Base-by-base conservation (phyloP, 2,113 vertebrate genomes). In the Smithornis capensis region DNA sequence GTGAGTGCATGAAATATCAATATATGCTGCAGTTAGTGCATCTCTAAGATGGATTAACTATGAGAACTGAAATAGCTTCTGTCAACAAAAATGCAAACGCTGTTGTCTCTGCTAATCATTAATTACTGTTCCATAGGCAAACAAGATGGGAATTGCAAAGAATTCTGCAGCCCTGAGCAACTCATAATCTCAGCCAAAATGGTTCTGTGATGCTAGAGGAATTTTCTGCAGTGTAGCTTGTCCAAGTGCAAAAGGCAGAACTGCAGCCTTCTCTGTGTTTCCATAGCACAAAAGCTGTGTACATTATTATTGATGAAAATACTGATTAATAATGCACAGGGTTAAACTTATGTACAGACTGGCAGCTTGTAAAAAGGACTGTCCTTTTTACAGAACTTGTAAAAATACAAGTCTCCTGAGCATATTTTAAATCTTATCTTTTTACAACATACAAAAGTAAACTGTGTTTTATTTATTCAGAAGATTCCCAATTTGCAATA, bases 61-160 rank as follows among this genome's bases (percentile, higher is more conserved):
- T 49, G 55, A 95, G 95, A 96, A 83, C 52, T 33, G 70, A 86
- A 89, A 81, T 60, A 42, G 45, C 69, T 77, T 91, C 86, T 92
- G 68, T 50, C 33, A 14, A 71, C 64, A 62, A 67, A 83, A 94
- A 92, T 87, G 67, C 78, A 89, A 96, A 94, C 79, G 7, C 77
- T 95, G 22, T 95, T 96, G 23, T 95, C 64, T 95, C 74, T 79
- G 28, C 57, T 97, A 86, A 94, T 94, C 86, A 69, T 83, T 86
- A 95, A 79, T 92, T 94, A 95, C 86, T 92, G 68, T 96, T 97
- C 89, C 76, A 76, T 70, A 93, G 84, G 70, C 76, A 92, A 95
- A 92, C 5, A 4, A 89, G 67, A 64, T 87, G 67, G 70, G 79
- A 94, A 92, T 92, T 92, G 49, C 92, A 85, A 96, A 95, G 87